phyloP scores from a whole-genome alignment of 2,797 vertebrate species.

The Enoplosus armatus region DNA sequence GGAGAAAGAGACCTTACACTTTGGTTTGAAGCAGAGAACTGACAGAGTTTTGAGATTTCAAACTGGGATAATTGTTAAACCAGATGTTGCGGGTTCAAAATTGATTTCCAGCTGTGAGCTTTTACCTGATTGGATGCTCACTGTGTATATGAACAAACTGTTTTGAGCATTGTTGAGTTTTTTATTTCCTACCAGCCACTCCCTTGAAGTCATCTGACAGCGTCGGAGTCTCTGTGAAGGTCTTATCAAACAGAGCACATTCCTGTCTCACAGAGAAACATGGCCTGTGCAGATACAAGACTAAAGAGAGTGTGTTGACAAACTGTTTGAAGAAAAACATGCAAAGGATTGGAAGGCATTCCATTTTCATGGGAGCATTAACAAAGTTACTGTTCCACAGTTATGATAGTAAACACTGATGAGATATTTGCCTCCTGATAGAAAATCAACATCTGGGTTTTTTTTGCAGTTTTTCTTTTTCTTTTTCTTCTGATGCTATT shows the following conservation, averaged over 20 bases:
- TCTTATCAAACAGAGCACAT: conserved; percentile 46
- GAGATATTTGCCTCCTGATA: conserved; percentile 11
- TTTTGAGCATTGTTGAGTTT: no score
- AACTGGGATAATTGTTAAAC: conserved; percentile 4
- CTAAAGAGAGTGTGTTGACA: neutral
- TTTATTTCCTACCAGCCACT: neutral
- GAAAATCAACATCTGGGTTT: conserved; percentile 36
- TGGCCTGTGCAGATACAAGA: conserved; percentile 16
- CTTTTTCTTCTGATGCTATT: no score
- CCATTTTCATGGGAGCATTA: conserved; percentile 2
- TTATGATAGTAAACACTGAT: conserved; percentile 10
- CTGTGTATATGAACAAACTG: neutral
- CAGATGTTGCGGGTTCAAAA: conserved; percentile 33
- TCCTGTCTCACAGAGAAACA: conserved; percentile 40
- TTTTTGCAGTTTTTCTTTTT: no score
- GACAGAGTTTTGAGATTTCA: conserved; percentile 22
- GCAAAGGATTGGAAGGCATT: conserved; percentile 6
- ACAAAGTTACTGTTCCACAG: conserved; percentile 14
- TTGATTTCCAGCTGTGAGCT: neutral
- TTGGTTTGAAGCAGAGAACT: conserved; percentile 26
- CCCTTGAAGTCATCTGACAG: conserved; percentile 2
- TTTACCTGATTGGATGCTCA: conserved; percentile 11
- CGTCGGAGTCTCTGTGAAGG: neutral
- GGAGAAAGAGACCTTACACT: conserved; percentile 7
- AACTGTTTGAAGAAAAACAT: conserved; percentile 20